Base-by-base conservation (phyloP, 2,888 invertebrate species). In the Orchesellides sinensis region DNA sequence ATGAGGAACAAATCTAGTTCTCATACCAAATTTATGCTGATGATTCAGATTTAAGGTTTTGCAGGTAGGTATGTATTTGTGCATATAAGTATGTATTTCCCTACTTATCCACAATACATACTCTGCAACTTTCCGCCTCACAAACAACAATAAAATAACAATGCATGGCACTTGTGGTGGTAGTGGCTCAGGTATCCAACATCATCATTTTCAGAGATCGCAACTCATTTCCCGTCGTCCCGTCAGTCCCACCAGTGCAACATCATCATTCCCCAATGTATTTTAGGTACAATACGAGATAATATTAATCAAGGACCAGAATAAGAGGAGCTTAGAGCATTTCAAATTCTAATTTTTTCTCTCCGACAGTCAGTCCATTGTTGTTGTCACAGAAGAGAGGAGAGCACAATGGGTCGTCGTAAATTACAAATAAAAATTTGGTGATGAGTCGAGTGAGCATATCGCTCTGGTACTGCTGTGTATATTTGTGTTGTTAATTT, bases 321-420 rank as follows among this genome's bases (percentile, higher is more conserved):
- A 10, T 19, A 12, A 72, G 59, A 77, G 77, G 68, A 52, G n/a
- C n/a, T n/a, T n/a, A n/a, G 68, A 68, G 77, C 66, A 68, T 77
- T 77, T 66, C 77, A 27, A 77, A 77, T 77, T 68, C 56, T 19
- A 45, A 68, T 66, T 68, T 77, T 77, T 56, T 40, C 10, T 8
- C 40, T 40, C 40, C n/a, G 14, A 40, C 40, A 17, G 77, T 77
- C 78, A 77, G 83, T 72, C 49, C 65, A 83, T 77, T 83, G 83
- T 83, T 83, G 72, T 70, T 83, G 83, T 83, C 77, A 83, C 83
- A 83, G 56, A 32, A 72, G 73, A 78, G 77, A 83, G 78, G 65
- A 75, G 56, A 32, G 68, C 17, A 25, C 14, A 14, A 5, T 29
- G 59, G n/a, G 59, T 59, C 4, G 59, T 52, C 12, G 17, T n/a